Base-by-base conservation (phyloP, 2,888 invertebrate genomes). In the Omphaloscelis lunosa region DNA sequence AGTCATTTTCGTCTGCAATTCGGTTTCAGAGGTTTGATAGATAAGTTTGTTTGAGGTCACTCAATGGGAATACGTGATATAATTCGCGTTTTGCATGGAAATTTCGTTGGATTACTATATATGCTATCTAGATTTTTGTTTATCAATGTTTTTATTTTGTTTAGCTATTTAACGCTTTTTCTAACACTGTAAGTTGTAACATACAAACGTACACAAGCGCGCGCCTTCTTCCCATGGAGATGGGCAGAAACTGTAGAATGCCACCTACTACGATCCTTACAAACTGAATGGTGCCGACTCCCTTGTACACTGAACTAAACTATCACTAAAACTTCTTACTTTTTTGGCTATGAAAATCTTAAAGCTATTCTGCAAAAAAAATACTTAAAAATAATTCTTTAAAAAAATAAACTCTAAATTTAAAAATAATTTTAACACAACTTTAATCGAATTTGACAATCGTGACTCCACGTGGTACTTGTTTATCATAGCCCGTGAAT, bases 41-140 rank as follows among this genome's bases (percentile, higher is more conserved):
- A 29, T 65, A 75, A 77, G 56, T 70, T 77, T 83, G 79, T 75
- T 58, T 78, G 68, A 67, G 82, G 85, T 87, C 85, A 85, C 78
- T 87, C 85, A 81, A 85, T 83, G 83, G 83, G 77, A 81, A 80
- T 88, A 83, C 86, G 89, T 88, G 88, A 82, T 80, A 82, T 84
- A 79, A 86, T 89, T 83, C 80, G 76, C 75, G 80, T 89, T 84
- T 89, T 89, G 82, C 83, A 88, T 88, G 75, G 78, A 88, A 80
- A 88, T 88, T 81, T 81, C 12, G 80, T 83, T 79, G 53, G 68
- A 79, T 67, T 67, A 72, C 78, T 81, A 59, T 71, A 67, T 77
- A 56, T 76, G 72, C 66, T 83, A 79, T 83, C 48, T 63, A 61
- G 29, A 78, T 80, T 76, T 87, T 82, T 75, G 77, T 83, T 76